Evolutionary conservation across 2,888 invertebrate species (phyloP), one percentile per base, ranked within the genome.

Genomic region (Neoascia interrupta): DNA sequence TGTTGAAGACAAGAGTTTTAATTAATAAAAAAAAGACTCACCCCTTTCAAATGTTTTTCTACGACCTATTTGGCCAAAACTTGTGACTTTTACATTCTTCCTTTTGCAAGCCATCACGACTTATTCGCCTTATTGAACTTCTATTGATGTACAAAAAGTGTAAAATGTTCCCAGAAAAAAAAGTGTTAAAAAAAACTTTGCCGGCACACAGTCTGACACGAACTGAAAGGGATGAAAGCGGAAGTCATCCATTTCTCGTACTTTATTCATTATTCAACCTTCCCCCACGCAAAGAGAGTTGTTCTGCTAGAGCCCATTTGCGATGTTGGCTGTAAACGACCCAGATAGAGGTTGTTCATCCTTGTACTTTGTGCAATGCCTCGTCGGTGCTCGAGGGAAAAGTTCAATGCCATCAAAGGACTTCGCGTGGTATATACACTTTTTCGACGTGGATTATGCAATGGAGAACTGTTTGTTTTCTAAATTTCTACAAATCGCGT

Each of bases 341-440:
- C 75, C 37, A 70, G 51, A 58, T 76, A 39, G 43, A 70, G 75
- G 75, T 76, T 70, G 63, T 76, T 76, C 58, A 13, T n/a, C 26
- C 2, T 10, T 26, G 34, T 21, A 45, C 34, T 23, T 21, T n/a
- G 39, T 68, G 16, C 13, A 70, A 53, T 56, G 43, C 36, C 70
- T 23, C 16, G 43, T 31, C 19, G 70, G n/a, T n/a, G n/a, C n/a
- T 70, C 63, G 54, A 43, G 37, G 43, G 26, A 53, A 66, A 70
- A 75, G 75, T 76, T 76, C 70, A 70, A 70, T 76, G 75, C 70
- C 75, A 70, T 10, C 53, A 53, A 56, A 63, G 58, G 63, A 64
- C 18, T 39, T 15, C 26, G 34, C 28, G 66, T 68, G 31, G n/a
- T n/a, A n/a, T n/a, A n/a, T n/a, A n/a, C n/a, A n/a, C n/a, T n/a